Percentiles rank a stretch among this genome's conserved stretches.
These are phyloP conservation scores for Congeria kusceri DNA, from an alignment of 2,888 invertebrate genomes.

Conservation along the genomic window DNA sequence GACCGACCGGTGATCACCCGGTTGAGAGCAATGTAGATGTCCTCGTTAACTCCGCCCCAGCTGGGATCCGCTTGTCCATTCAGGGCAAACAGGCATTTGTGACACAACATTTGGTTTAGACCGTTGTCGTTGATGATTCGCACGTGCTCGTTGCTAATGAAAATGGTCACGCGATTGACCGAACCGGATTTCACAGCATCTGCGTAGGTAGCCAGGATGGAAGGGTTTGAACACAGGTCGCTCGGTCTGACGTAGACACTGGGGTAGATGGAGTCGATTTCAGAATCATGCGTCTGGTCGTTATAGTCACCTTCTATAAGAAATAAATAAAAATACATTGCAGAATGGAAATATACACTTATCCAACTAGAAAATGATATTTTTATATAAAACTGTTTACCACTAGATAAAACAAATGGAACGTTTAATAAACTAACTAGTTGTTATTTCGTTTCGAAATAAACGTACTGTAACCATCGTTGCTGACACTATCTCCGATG, in stretches of 20 bases:
- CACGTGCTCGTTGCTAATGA: slow-evolving; percentile 51
- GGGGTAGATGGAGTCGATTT: slow-evolving; percentile 29
- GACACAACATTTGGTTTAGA: slow-evolving; percentile 32
- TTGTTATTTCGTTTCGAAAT: too few relatives aligned
- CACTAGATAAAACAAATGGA: too few relatives aligned
- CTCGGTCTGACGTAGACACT: slow-evolving; percentile 35
- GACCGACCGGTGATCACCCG: slow-evolving; percentile 4
- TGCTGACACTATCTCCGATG: background rate
- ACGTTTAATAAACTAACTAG: too few relatives aligned
- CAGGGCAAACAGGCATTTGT: slow-evolving; percentile 50
- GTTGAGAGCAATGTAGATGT: slow-evolving; percentile 22
- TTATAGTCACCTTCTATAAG: slow-evolving; percentile 41
- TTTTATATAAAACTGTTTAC: too few relatives aligned
- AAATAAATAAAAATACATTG: too few relatives aligned
- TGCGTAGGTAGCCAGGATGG: background rate
- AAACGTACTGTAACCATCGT: background rate
- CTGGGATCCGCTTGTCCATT: slow-evolving; percentile 52
- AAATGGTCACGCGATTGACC: slow-evolving; percentile 42
- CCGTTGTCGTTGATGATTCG: slow-evolving; percentile 51
- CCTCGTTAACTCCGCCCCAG: slow-evolving; percentile 6
- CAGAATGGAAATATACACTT: too few relatives aligned
- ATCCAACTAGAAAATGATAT: too few relatives aligned
- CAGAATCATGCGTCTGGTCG: slow-evolving; percentile 45
- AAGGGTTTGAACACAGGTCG: slow-evolving; percentile 33
- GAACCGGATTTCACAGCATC: background rate